Base-by-base conservation (phyloP, 1,140 invertebrate species). In the Mya arenaria region DNA sequence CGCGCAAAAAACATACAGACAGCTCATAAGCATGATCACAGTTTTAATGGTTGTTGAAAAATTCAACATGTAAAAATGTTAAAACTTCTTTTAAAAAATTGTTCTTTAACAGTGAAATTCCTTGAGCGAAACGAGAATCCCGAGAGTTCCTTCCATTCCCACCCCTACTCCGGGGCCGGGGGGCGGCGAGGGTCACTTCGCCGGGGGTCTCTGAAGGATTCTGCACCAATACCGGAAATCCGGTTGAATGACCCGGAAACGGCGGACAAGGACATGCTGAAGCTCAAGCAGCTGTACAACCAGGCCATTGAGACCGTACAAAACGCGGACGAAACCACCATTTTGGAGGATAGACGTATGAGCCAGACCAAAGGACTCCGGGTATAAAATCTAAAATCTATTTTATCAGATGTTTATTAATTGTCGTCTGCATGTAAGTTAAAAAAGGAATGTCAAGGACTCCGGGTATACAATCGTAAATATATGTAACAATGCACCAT, bases 271-370 rank as follows among this genome's bases (percentile, higher is more conserved):
- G 48, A 73, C 25, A 48, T 34, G 17, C 19, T 8, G 10, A 25
- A 52, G 41, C 63, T 79, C 6, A 5, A 55, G 39, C 28, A 52
- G 32, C 62, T 79, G 32, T 79, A 79, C 44, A 79, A 79, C 32
- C 63, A 79, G 41, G 75, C 75, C 1, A 79, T 79, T 23, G n/a
- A 79, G 48, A 79, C 75, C 13, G 75, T 79, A 5, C 48, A 63
- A 34, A 13, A 30, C 19, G 62, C 39, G 15, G 75, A 79, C 48
- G 63, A 66, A 2, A 52, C 48, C 17, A 23, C 8, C 48, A 17
- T 23, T 4, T 3, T 52, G 48, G 48, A 8, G 17, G 48, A 52
- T 10, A 17, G 1, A 17, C 48, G 8, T 19, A 10, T 44, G 10
- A 44, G 41, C 41, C 19, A 10, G 10, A 44, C 41, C 41, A 10